phyloP scores from a whole-genome alignment of 2,888 invertebrate species.

The Sisyra terminalis region DNA sequence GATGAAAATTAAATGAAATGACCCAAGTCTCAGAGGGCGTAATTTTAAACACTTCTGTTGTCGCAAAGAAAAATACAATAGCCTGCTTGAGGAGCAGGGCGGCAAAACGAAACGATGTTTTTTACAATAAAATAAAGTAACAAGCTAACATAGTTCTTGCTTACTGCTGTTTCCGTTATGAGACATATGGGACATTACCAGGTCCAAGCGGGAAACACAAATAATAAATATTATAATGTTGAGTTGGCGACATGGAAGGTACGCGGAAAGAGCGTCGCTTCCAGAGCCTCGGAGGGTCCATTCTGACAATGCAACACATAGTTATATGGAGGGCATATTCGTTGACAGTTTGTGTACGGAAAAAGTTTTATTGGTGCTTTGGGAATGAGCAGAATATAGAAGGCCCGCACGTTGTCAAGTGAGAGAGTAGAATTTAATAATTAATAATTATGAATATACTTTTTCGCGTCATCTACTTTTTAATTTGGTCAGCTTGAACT shows the following conservation, averaged over 20 bases:
- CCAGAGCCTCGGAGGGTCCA: constrained; percentile 13
- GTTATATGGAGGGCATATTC: constrained; percentile 17
- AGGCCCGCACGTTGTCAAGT: not conserved
- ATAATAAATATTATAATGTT: constrained; percentile 32
- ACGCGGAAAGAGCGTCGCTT: constrained; percentile 16
- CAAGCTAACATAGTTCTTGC: too few species aligned
- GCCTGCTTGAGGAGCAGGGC: not conserved
- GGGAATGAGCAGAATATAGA: constrained; percentile 16
- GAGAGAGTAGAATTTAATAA: too few species aligned
- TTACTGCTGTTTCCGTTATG: too few species aligned
- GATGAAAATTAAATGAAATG: constrained; percentile 30
- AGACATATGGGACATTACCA: constrained; percentile 19
- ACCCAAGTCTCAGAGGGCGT: constrained; percentile 23
- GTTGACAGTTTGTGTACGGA: constrained; percentile 19
- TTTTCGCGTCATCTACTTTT: too few species aligned
- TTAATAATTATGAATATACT: too few species aligned
- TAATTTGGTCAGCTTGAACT: too few species aligned
- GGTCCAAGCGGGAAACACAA: constrained; percentile 26
- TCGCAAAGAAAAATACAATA: constrained; percentile 11
- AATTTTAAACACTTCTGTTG: constrained; percentile 30
- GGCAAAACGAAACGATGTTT: not conserved
- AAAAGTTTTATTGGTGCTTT: constrained; percentile 26
- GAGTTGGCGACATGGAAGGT: constrained; percentile 12
- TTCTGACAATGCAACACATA: constrained; percentile 26
- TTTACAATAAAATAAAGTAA: too few species aligned